Evolutionary conservation across 2,888 invertebrate genomes (phyloP), one percentile per base, ranked within the genome.

Genomic region (Unio delphinus): DNA sequence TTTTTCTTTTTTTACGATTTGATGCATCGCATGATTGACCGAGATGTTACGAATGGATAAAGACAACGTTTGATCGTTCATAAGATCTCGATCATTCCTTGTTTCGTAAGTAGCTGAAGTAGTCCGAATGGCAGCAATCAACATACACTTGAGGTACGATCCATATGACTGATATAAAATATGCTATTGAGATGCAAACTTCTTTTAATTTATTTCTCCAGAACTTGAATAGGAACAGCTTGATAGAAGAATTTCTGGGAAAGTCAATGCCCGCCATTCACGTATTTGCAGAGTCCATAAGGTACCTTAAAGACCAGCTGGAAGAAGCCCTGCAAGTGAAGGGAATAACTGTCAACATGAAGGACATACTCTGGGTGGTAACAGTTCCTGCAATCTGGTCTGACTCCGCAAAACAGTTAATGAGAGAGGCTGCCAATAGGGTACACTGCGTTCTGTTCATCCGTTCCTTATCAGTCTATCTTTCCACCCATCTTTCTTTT

Each of bases 371-470:
- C 26, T 75, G 74, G 74, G 74, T 75, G n/a, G 58, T 75, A 1
- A 75, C 74, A 6, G 74, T 75, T 8, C 74, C 74, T 4, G 74
- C 74, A 2, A 75, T 75, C 11, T 75, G 74, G 74, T 75, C 74
- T n/a, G 74, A 75, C 56, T 72, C 74, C 3, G 69, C 74, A 5
- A 75, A 75, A 66, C 74, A 75, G 61, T 75, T 75, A 55, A 75
- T 75, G 74, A 54, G 74, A 61, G 74, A 75, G 59, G 74, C 74
- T 4, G 61, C 72, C 1, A 68, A 66, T 2, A 72, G 68, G 56
- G 74, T 45, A 45, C 15, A 11, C 45, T 45, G 15, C 11, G 2
- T 11, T 45, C 15, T 45, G 45, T 45, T 45, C 45, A 3, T 15
- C 45, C 45, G 15, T 45, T 45, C 3, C 15, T 45, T 3, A 45